Percentiles rank a stretch among this genome's conserved stretches.
These are phyloP conservation scores for Dascyllus trimaculatus DNA, from an alignment of 2,113 vertebrate genomes.

Conservation along the genomic window DNA sequence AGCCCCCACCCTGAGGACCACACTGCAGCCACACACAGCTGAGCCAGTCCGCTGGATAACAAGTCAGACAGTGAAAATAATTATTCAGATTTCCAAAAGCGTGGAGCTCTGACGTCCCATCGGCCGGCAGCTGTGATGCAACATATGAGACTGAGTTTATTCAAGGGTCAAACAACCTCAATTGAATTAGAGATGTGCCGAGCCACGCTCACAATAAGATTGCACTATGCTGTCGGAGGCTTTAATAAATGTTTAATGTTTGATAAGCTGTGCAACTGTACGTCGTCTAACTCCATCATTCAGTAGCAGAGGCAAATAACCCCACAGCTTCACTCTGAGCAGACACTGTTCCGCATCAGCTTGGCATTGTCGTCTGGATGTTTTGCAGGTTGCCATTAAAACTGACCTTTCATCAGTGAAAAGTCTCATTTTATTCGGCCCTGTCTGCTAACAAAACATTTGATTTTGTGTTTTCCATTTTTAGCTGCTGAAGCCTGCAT, in stretches of 20 bases:
- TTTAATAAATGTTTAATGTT: background rate
- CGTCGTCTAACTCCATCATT: background rate
- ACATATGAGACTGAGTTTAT: background rate
- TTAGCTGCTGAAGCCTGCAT: conserved; percentile 13
- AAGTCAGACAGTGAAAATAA: background rate
- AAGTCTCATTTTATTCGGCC: background rate
- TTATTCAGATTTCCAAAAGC: background rate
- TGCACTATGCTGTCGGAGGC: background rate
- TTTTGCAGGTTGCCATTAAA: conserved; percentile 28
- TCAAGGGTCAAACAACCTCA: conserved; percentile 2
- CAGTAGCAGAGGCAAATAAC: background rate
- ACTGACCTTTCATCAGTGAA: no score
- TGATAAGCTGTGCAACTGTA: conserved; percentile 11
- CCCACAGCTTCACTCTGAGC: background rate
- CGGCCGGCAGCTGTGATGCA: conserved; percentile 25
- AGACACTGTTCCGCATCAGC: background rate
- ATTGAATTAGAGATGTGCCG: background rate
- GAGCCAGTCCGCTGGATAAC: conserved; percentile 14
- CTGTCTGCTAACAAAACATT: background rate
- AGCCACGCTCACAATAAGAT: background rate
- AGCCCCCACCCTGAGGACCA: conserved; percentile 24
- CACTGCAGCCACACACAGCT: conserved; percentile 42
- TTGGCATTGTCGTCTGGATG: background rate
- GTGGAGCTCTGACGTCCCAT: background rate
- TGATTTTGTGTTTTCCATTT: conserved; percentile 7